Evolutionary conservation across 2,888 invertebrate genomes (phyloP), one percentile per base, ranked within the genome.

Genomic region (Rhamnusium bicolor): DNA sequence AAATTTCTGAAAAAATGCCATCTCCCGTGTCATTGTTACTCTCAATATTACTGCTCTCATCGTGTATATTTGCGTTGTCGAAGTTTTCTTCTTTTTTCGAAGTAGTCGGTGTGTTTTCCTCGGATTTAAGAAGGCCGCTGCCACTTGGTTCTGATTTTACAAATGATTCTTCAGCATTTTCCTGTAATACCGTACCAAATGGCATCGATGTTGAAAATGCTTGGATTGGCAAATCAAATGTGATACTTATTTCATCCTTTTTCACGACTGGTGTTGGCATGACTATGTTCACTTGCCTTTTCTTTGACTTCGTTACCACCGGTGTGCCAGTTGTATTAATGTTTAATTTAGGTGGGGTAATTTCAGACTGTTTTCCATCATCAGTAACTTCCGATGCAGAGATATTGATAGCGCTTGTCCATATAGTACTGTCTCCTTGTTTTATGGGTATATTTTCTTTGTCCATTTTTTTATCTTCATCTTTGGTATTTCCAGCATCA

Each of bases 211-310:
- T 40, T n/a, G 40, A 40, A n/a, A n/a, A 40, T n/a, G n/a, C n/a
- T 14, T 10, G 3, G 2, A n/a, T 10, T 40, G 40, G n/a, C 10
- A 40, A 40, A 40, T n/a, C 40, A 40, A 4, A 5, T 12, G n/a
- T 5, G n/a, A n/a, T n/a, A n/a, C 40, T n/a, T n/a, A n/a, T n/a
- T 12, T 40, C 2, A 0, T n/a, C 10, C 12, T n/a, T n/a, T 5
- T n/a, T 40, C 5, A 40, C n/a, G 5, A 75, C 71, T 2, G 78
- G 75, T 46, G 77, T 78, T 3, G 79, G 79, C 54, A 75, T 72
- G 12, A 79, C 76, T 19, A 78, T 56, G 46, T 72, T 79, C 7
- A 77, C 71, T 71, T 73, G 76, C 24, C 53, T 77, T 62, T 74
- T 74, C 51, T 53, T 68, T 27, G 29, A 27, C 16, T 69, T 69